Base-by-base conservation (phyloP, 2,113 vertebrate species). In the Camelus dromedarius region DNA sequence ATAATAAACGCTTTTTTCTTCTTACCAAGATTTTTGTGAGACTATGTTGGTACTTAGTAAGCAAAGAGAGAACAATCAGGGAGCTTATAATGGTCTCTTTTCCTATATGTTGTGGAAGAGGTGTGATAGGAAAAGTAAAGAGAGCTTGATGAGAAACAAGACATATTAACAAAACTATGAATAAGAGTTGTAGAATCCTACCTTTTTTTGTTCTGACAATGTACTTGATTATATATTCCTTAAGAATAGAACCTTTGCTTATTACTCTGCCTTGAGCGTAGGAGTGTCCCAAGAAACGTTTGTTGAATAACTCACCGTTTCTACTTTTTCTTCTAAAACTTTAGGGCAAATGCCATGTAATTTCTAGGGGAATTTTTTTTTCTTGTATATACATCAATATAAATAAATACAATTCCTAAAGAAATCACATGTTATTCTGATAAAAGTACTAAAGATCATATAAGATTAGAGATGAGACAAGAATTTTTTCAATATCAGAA, bases 351-450 rank as follows among this genome's bases (percentile, higher is more conserved):
- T 94, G 1, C 2, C 67, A 91, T 75, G 35, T 4, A 82, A 13
- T 5, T 86, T 89, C 52, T 38, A 72, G 14, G 24, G 1, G 13
- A 62, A 50, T 46, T 38, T 86, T 69, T 52, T 82, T 82, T 66
- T 54, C 20, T 56, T 92, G 0, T 80, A 30, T 11, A 32, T 30
- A 28, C 4, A 75, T 62, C 46, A 90, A 8, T 13, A 3, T 30
- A 79, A 88, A 42, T 72, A 89, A 89, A 95, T 70, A 7, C 7
- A 77, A 90, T 60, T 90, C 35, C 50, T 79, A 88, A 18, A 92
- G 24, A 75, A 91, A 79, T 24, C 16, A 73, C 42, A 52, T 30
- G 62, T 48, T 30, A 35, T 50, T 92, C 14, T 82, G 46, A 93
- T 22, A 89, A 77, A 92, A 72, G 32, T 5, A 81, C 15, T 80